Conservation (phyloP, 2,888 invertebrate species). For the Chironomus riparius region DNA sequence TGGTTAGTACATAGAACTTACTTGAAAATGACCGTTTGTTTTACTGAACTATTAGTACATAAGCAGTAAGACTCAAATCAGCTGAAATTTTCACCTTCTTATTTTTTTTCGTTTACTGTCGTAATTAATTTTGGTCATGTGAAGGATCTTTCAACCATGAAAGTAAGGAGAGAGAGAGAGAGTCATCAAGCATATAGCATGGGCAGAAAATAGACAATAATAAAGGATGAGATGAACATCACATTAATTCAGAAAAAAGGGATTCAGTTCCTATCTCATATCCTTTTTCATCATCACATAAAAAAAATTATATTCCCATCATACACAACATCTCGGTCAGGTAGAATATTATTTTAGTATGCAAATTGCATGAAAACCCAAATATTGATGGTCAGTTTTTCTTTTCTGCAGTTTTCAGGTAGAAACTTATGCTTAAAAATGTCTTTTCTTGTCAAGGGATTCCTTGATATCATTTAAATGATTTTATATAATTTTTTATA, state of each 20-base stretch:
- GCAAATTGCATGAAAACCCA: constrained; percentile 15
- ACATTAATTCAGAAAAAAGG: neutral
- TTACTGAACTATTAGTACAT: neutral
- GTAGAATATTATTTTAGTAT: constrained; percentile 1
- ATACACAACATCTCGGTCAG: neutral
- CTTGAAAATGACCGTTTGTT: neutral
- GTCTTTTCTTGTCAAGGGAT: too few relatives aligned
- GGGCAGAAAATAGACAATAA: neutral
- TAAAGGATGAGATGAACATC: neutral
- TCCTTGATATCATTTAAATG: too few relatives aligned
- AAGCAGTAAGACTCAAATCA: too few relatives aligned
- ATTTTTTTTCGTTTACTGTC: neutral
- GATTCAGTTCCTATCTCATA: neutral
- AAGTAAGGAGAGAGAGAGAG: neutral
- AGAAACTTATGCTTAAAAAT: neutral
- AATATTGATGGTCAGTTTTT: constrained; percentile 6
- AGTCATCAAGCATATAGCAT: neutral
- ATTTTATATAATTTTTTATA: too few relatives aligned
- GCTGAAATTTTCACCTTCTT: too few relatives aligned
- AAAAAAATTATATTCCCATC: constrained; percentile 13
- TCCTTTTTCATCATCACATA: neutral
- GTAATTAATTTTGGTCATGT: neutral
- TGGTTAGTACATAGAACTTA: neutral
- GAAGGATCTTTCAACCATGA: neutral
- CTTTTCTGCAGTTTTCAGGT: constrained; percentile 11